Evolutionary conservation across 2,888 invertebrate genomes (phyloP), one percentile per base, ranked within the genome.

Genomic region (Drosophila stalkeri): DNA sequence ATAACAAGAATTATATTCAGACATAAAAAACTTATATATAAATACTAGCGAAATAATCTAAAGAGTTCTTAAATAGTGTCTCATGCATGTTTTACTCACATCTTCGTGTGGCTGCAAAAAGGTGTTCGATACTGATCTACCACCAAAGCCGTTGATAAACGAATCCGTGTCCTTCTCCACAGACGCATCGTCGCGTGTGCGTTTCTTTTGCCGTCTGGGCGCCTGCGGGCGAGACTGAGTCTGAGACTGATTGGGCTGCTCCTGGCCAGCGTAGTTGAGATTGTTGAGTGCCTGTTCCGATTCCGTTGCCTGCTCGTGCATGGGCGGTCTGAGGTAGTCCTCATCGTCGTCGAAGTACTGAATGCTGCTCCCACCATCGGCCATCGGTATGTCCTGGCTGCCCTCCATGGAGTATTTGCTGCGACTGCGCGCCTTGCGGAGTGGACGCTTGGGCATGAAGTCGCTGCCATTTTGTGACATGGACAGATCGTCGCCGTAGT

Each of bases 401-500:
- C 93, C 92, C 49, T 93, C 91, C 49, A 93, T 91, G 7, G 92
- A 92, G 72, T 85, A 91, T 56, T 92, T 92, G 73, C 91, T 91
- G 52, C 92, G 92, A 62, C 92, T 91, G 61, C 92, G 89, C 9
- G 89, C 91, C 66, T 93, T 94, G 14, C 95, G 94, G 76, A 95
- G 94, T 0, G 94, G 94, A 60, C 93, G 93, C 23, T 91, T 91
- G n/a, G 95, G 95, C 31, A 90, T 89, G 41, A 91, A 93, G 35
- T 92, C 92, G 64, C 92, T 91, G 47, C 91, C 92, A 35, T 92
- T 91, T 57, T 92, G 93, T 0, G 93, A 93, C 77, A 92, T 76
- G 18, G 93, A 93, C 6, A 92, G 69, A 55, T 93, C 92, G 66
- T 93, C 93, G 18, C 89, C 91, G 49, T 91, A 92, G 3, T 91